A percentile compares a stretch with the other conserved stretches of the same genome.
Conservation (phyloP, 2,888 invertebrate species). For the Dexiosoma caninum region DNA sequence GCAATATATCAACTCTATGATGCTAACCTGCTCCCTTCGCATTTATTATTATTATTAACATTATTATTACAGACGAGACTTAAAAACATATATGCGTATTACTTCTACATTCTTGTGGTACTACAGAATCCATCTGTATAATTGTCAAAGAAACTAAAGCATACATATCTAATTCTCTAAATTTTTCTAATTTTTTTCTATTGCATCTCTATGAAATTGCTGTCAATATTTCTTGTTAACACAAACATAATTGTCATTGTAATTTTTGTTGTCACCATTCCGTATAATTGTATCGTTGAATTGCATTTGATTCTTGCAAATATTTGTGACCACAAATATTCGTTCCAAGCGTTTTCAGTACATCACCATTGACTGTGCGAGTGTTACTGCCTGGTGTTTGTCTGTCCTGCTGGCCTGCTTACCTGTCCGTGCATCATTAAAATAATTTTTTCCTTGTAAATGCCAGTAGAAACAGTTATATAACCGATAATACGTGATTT, state of each 20-base stretch:
- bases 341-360: neutral
- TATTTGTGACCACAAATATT: neutral
- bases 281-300: neutral
- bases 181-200: neutral
- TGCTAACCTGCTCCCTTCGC: too few species aligned
- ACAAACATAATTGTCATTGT: neutral
- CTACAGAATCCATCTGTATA: too few species aligned
- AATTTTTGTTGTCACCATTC: neutral
- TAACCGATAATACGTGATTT: constrained; percentile 56
- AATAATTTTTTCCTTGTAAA: constrained; percentile 26
- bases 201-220: neutral
- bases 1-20: too few species aligned
- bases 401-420: too few species aligned
- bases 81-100: too few species aligned
- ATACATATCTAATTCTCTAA: too few species aligned
- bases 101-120: too few species aligned
- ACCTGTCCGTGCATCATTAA: neutral
- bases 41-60: too few species aligned
- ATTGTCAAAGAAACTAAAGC: too few species aligned
- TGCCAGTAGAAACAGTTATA: constrained; percentile 48
- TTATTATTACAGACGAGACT: too few species aligned
- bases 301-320: neutral
- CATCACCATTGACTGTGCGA: neutral
- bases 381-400: neutral
- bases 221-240: neutral